phyloP scores from a whole-genome alignment of 2,797 vertebrate genomes.

The Myripristis murdjan region DNA sequence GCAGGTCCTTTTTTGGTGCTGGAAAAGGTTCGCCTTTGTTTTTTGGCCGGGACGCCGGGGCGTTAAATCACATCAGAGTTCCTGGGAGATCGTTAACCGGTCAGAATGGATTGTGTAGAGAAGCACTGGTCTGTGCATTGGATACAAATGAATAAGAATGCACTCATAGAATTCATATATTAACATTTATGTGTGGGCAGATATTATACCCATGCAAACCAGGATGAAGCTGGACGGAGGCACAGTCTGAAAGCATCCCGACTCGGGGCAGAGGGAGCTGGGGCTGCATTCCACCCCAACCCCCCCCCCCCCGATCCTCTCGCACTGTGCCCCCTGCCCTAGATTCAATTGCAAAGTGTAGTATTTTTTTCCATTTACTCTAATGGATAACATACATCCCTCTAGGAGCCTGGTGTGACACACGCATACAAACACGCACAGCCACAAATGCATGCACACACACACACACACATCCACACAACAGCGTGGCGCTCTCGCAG shows the following conservation, averaged over 20 bases:
- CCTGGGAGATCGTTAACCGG: slow-evolving; percentile 26
- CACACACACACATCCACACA: slow-evolving; percentile 25
- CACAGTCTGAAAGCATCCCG: slow-evolving; percentile 33
- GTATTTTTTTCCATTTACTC: slow-evolving; percentile 39
- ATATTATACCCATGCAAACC: background rate
- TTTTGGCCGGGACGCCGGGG: slow-evolving; percentile 31
- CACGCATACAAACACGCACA: slow-evolving; percentile 40
- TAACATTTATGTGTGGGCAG: slow-evolving; percentile 17
- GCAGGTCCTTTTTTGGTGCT: slow-evolving; percentile 16
- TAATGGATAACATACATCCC: slow-evolving; percentile 74
- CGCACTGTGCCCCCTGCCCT: slow-evolving; percentile 47
- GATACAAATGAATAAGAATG: slow-evolving; percentile 1
- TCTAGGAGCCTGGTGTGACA: slow-evolving; percentile 34
- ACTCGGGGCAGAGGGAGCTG: slow-evolving; percentile 12
- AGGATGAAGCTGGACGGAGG: slow-evolving; percentile 27
- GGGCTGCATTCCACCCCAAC: slow-evolving; percentile 58
- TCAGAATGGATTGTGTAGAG: slow-evolving; percentile 18
- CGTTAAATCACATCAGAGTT: slow-evolving; percentile 45
- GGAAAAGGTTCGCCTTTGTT: slow-evolving; percentile 34
- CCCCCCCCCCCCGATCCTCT: slow-evolving; percentile 40
- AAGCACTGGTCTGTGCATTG: slow-evolving; percentile 16
- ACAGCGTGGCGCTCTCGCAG: slow-evolving; percentile 30
- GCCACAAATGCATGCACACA: too few species aligned
- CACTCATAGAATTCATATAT: background rate
- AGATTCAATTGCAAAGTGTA: slow-evolving; percentile 51